Conservation (phyloP, 2,888 invertebrate species). For the Epistrophe grossulariae region DNA sequence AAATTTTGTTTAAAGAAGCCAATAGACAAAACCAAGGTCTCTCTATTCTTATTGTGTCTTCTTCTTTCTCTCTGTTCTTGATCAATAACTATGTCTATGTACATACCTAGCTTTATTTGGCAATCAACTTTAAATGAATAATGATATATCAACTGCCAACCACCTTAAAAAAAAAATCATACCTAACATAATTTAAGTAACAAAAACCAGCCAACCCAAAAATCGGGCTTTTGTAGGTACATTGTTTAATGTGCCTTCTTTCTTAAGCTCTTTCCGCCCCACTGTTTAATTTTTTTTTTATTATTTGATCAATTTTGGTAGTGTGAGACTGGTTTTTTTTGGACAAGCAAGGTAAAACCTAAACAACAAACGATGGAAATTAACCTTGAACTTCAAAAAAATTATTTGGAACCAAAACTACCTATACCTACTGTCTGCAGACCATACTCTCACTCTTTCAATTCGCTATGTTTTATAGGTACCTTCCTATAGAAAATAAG, state of each 20-base stretch:
- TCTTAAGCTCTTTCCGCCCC: not conserved
- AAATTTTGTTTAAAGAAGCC: constrained; percentile 78
- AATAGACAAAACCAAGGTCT: constrained; percentile 82
- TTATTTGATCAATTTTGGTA: constrained; percentile 25
- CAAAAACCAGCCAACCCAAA: constrained; percentile 38
- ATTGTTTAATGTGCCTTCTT: constrained; percentile 40
- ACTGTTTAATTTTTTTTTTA: constrained; percentile 13
- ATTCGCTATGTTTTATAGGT: not conserved
- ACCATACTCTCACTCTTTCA: constrained; percentile 29
- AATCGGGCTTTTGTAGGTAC: constrained; percentile 14
- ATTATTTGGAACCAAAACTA: not conserved
- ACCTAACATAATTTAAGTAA: not conserved
- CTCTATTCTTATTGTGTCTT: constrained; percentile 1
- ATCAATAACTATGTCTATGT: not conserved
- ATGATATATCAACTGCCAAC: constrained; percentile 15
- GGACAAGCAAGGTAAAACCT: constrained; percentile 48
- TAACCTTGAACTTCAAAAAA: constrained; percentile 83
- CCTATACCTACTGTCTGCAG: no score
- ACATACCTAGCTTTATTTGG: constrained; percentile 11
- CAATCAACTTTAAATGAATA: constrained; percentile 52
- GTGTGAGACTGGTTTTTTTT: constrained; percentile 65
- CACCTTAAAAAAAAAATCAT: not conserved
- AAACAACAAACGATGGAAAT: constrained; percentile 65
- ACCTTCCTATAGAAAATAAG: constrained; percentile 22
- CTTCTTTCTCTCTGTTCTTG: constrained; percentile 1